Percentiles rank a stretch among this genome's conserved stretches.
phyloP scores from a whole-genome alignment of 2,888 invertebrate genomes.

The Diarsia mendica region DNA sequence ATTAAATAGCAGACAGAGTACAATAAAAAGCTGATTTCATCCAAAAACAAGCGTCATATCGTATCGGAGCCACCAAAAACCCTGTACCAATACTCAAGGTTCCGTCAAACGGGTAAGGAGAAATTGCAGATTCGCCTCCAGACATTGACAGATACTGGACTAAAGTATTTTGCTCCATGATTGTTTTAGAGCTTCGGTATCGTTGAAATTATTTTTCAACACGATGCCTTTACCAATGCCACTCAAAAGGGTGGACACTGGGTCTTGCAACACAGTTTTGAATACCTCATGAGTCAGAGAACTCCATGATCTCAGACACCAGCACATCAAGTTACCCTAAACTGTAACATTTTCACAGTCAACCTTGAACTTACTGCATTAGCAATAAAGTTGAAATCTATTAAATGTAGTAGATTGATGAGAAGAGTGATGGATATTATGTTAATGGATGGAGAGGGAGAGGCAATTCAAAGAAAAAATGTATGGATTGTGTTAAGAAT shows the following conservation, averaged over 20 bases:
- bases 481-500: no score
- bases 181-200: not conserved
- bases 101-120: not conserved
- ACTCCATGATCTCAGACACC: not conserved
- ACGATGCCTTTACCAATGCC: not conserved
- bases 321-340: no score
- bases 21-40: constrained; percentile 32
- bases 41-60: constrained; percentile 38
- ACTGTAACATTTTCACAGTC: no score
- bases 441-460: no score
- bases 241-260: not conserved
- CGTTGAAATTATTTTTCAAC: not conserved
- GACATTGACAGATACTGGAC: not conserved
- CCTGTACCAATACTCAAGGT: constrained; percentile 36
- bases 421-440: no score
- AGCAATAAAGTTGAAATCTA: no score
- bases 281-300: not conserved
- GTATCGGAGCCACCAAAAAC: constrained; percentile 58
- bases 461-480: no score
- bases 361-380: no score
- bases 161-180: not conserved
- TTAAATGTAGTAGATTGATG: no score
- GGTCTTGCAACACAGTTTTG: not conserved
- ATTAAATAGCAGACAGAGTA: constrained; percentile 36
- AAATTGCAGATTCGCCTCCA: not conserved